Evolutionary conservation across 2,888 invertebrate species (phyloP).

Genomic region (Rhorus exstirpatorius): DNA sequence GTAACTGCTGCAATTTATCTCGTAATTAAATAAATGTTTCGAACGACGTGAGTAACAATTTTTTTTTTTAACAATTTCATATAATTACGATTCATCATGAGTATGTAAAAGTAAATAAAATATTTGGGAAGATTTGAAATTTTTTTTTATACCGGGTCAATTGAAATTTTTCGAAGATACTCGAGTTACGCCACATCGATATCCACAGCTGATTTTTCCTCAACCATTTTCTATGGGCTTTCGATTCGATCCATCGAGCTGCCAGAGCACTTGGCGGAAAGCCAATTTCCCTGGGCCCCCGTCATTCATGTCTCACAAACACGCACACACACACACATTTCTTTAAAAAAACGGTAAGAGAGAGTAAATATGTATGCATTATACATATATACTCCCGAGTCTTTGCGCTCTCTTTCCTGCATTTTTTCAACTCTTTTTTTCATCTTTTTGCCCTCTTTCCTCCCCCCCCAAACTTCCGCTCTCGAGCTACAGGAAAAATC

Average conservation of each 20-base stretch:
- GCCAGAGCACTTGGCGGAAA: slow-evolving; percentile 61
- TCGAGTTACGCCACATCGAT: too few relatives aligned
- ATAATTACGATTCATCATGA: too few relatives aligned
- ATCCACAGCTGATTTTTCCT: slow-evolving; percentile 41
- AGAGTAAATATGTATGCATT: slow-evolving; percentile 26
- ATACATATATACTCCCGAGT: slow-evolving; percentile 35
- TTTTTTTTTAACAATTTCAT: too few relatives aligned
- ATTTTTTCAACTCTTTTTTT: slow-evolving; percentile 37
- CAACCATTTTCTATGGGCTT: slow-evolving; percentile 20
- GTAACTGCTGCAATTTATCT: too few relatives aligned
- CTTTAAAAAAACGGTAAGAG: slow-evolving; percentile 7
- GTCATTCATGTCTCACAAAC: slow-evolving; percentile 29
- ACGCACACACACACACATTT: neutral
- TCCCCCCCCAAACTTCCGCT: neutral
- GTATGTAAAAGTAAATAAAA: too few relatives aligned
- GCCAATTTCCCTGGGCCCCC: slow-evolving; percentile 61
- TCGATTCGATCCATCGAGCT: slow-evolving; percentile 64
- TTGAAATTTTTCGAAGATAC: slow-evolving; percentile 15
- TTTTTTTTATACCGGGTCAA: too few relatives aligned
- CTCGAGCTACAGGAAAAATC: slow-evolving; percentile 25
- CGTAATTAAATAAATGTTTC: too few relatives aligned
- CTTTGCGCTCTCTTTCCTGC: slow-evolving; percentile 32
- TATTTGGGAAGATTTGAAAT: too few relatives aligned
- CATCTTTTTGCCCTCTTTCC: slow-evolving; percentile 21
- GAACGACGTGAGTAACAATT: too few relatives aligned